Conservation (phyloP, 2,888 invertebrate species). For the Temnothorax rugatulus region DNA sequence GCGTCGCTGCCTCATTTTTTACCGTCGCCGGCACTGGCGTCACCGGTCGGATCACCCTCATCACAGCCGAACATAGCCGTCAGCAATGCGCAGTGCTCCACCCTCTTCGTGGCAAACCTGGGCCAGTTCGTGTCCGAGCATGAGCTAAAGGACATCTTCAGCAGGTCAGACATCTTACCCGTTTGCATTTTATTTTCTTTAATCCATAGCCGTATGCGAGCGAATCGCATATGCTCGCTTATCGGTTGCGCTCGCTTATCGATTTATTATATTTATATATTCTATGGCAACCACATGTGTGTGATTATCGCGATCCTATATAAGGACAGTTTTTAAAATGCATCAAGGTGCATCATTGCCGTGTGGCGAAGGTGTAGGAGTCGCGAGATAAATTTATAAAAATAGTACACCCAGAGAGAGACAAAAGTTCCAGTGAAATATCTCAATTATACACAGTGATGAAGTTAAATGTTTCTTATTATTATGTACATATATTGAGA, state of each 20-base stretch:
- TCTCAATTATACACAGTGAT: not conserved
- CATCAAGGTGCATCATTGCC: not conserved
- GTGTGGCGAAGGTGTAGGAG: not conserved
- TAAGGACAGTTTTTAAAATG: not conserved
- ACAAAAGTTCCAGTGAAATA: not conserved
- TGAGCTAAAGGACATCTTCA: constrained; percentile 99
- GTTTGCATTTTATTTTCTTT: not conserved
- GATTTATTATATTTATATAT: constrained; percentile 49
- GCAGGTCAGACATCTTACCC: constrained; percentile 90
- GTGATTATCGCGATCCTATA: constrained; percentile 33
- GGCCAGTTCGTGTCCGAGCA: constrained; percentile 99
- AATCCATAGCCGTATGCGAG: not conserved
- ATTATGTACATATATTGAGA: not conserved
- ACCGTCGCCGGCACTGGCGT: constrained; percentile 97
- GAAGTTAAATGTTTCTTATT: not conserved
- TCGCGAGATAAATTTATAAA: not conserved
- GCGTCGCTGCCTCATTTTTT: constrained; percentile 94
- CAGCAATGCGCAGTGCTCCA: constrained; percentile 96
- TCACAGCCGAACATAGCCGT: constrained; percentile 91
- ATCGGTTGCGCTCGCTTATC: constrained; percentile 13
- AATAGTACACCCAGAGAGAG: constrained; percentile 8
- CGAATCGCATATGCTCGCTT: not conserved
- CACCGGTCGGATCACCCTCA: constrained; percentile 93
- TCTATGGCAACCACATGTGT: not conserved
- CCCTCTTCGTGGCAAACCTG: constrained; percentile 99